Conservation (phyloP, 2,888 invertebrate species). For the Dasysyrphus tricinctus region DNA sequence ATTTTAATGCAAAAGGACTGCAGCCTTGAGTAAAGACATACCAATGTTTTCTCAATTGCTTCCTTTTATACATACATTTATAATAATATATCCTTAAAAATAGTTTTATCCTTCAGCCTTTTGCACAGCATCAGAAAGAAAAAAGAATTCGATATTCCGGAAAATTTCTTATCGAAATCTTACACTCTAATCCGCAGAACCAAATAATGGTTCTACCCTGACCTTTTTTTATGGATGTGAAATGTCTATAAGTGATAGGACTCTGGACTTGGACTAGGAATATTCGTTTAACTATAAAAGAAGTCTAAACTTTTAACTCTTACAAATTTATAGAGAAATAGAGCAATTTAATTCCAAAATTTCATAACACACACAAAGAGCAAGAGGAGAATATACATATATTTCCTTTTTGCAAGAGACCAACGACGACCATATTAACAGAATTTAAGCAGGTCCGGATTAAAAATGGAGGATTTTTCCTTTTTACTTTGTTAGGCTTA, state of each 20-base stretch:
- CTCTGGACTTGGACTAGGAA: slow-evolving; percentile 2
- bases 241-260: slow-evolving; percentile 2
- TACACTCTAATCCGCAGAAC: slow-evolving; percentile 46
- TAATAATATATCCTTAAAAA: neutral
- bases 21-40: neutral
- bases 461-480: neutral
- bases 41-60: neutral
- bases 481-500: neutral
- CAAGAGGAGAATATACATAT: neutral
- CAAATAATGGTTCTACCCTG: slow-evolving; percentile 30
- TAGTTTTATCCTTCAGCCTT: neutral
- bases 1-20: neutral
- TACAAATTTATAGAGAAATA: slow-evolving; percentile 32
- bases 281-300: slow-evolving; percentile 35
- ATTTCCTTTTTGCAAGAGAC: slow-evolving; percentile 44
- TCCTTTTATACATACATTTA: neutral
- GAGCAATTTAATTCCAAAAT: slow-evolving; percentile 42
- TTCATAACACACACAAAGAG: slow-evolving; percentile 53
- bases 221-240: slow-evolving; percentile 20
- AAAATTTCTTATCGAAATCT: slow-evolving; percentile 61
- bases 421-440: slow-evolving; percentile 7
- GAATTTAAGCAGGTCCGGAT: neutral
- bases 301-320: slow-evolving; percentile 43
- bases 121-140: neutral
- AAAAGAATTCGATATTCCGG: slow-evolving; percentile 3